Evolutionary conservation across 2,113 vertebrate species (phyloP), one percentile per base, ranked within the genome.

Genomic region (Centropristis striata): DNA sequence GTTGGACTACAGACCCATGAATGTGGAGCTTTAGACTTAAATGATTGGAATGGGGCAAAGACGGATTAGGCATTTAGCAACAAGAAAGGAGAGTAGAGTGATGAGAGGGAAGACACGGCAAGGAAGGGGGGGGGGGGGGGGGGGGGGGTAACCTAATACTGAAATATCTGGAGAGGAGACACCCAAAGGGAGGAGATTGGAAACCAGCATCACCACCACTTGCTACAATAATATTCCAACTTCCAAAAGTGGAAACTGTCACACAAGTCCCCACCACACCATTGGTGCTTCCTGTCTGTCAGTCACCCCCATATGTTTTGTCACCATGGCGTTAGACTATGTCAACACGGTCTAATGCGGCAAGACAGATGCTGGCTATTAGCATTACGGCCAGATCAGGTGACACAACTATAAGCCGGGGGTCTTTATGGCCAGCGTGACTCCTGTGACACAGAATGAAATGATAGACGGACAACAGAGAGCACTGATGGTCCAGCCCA

Each of bases 241-340:
- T 12, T 74, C 53, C 75, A 73, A 76, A 78, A 79, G 9, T 65
- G 54, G 23, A 63, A 64, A 50, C 2, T n/a, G 42, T 15, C 4
- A 4, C n/a, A 7, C 14, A 9, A 1, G 1, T 66, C 54, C 21
- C 16, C 11, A 12, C 36, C 54, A 28, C 1, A 4, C 39, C 28
- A 68, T 11, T 53, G 75, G 64, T 63, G 69, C 25, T 51, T 37
- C n/a, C 21, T 21, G 15, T 60, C 39, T 10, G 63, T 65, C 87
- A 41, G 39, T 87, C 75, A 75, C 66, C 83, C 61, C 81, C 78
- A 74, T 81, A 47, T 92, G 90, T 94, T 94, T 86, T 88, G 86
- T 94, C 92, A 90, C 93, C 90, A 94, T 92, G 93, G 90, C 41
- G 84, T 90, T 83, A 61, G 54, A 67, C 63, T 75, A 86, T 90